A percentile compares a stretch with the other conserved stretches of the same genome.
Conservation (phyloP, 2,797 vertebrate species). For the Gambusia yucatana region DNA sequence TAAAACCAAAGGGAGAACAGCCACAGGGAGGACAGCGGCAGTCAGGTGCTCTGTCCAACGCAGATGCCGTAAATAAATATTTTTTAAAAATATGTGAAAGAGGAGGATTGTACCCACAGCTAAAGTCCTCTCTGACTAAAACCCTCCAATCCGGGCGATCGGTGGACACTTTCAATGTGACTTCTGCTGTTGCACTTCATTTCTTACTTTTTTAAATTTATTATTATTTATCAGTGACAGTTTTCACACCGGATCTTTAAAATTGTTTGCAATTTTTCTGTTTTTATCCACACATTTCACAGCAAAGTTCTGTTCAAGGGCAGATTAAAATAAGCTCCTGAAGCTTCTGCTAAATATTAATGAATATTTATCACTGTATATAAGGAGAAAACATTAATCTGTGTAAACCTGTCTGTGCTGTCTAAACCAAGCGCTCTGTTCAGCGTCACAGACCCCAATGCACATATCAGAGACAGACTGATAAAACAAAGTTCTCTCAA, state of each 20-base stretch:
- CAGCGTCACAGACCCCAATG: background rate
- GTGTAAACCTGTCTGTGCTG: slow-evolving; percentile 4
- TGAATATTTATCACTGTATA: slow-evolving; percentile 4
- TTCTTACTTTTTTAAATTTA: background rate
- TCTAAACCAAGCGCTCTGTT: background rate
- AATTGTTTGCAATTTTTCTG: background rate
- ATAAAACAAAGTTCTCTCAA: background rate
- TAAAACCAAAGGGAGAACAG: slow-evolving; percentile 54
- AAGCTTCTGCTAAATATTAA: slow-evolving; percentile 4
- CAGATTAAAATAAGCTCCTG: background rate
- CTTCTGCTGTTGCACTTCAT: slow-evolving; percentile 11
- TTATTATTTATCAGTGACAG: slow-evolving; percentile 9
- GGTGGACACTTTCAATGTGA: slow-evolving; percentile 28
- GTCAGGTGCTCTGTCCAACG: slow-evolving; percentile 57
- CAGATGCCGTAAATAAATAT: slow-evolving; percentile 44
- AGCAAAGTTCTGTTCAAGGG: background rate
- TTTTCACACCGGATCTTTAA: slow-evolving; percentile 8
- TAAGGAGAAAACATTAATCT: slow-evolving; percentile 3
- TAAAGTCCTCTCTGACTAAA: slow-evolving; percentile 13
- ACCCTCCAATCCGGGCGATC: slow-evolving; percentile 4
- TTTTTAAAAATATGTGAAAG: slow-evolving; percentile 10
- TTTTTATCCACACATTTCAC: slow-evolving; percentile 5
- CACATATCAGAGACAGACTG: background rate
- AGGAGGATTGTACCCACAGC: slow-evolving; percentile 16
- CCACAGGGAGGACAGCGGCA: slow-evolving; percentile 39